Conservation (phyloP, 2,888 invertebrate species). For the Ditula angustiorana region DNA sequence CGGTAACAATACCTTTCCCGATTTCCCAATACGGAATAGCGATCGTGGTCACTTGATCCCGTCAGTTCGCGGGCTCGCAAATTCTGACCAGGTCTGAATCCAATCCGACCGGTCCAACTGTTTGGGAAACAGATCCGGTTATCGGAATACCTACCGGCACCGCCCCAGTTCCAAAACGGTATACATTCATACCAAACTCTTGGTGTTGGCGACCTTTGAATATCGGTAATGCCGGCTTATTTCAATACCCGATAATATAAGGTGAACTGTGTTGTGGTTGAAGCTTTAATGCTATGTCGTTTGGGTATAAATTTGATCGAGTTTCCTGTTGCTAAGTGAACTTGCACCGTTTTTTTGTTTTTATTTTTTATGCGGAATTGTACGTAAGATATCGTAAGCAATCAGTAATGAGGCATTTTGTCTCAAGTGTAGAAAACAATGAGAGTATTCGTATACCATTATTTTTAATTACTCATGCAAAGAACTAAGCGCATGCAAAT, state of each 20-base stretch:
- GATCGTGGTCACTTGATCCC: conserved; percentile 20
- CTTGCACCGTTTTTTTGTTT: conserved; percentile 4
- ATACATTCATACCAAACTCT: neutral
- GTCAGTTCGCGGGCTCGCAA: conserved; percentile 23
- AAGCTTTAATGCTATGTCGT: neutral
- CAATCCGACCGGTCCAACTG: conserved; percentile 35
- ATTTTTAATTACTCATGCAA: too few species aligned
- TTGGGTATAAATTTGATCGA: neutral
- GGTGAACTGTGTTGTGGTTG: neutral
- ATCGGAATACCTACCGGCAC: conserved; percentile 20
- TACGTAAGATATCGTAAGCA: neutral
- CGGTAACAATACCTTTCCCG: too few species aligned
- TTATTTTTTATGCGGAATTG: conserved; percentile 18
- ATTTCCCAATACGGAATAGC: neutral
- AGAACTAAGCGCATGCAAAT: too few species aligned
- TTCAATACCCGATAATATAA: conserved; percentile 6
- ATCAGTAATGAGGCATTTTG: neutral
- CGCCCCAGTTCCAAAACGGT: neutral
- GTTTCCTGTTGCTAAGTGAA: conserved; percentile 27
- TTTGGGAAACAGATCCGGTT: conserved; percentile 37
- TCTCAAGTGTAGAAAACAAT: too few species aligned
- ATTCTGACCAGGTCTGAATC: conserved; percentile 33
- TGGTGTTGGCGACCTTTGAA: neutral
- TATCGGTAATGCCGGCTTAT: neutral
- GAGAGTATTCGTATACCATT: too few species aligned